phyloP scores from a whole-genome alignment of 2,888 invertebrate species.

The Euproctis similis region DNA sequence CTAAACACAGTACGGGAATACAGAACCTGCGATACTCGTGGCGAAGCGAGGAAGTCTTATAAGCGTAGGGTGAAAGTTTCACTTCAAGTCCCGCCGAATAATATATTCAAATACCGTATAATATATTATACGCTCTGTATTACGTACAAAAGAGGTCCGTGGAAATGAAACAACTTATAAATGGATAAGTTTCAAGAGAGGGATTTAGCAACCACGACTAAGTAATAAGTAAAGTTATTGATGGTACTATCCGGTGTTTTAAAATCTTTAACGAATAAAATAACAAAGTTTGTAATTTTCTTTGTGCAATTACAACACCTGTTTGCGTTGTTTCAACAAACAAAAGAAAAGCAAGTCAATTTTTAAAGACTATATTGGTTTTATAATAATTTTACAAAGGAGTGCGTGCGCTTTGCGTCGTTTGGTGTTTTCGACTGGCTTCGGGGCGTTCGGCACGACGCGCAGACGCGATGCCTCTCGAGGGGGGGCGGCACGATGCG shows the following conservation, averaged over 20 bases:
- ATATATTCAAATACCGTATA: conserved; percentile 46
- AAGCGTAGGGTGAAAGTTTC: conserved; percentile 35
- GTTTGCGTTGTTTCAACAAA: too few relatives aligned
- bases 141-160: conserved; percentile 27
- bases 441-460: too few relatives aligned
- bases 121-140: too few relatives aligned
- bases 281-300: conserved; percentile 12
- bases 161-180: conserved; percentile 55
- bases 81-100: conserved; percentile 22
- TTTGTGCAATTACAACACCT: too few relatives aligned
- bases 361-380: too few relatives aligned
- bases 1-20: too few relatives aligned
- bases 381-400: too few relatives aligned
- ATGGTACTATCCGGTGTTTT: conserved; percentile 27
- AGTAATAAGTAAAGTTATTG: conserved; percentile 35
- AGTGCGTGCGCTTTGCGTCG: too few relatives aligned
- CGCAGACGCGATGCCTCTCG: too few relatives aligned
- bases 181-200: conserved; percentile 34
- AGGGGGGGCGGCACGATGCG: too few relatives aligned
- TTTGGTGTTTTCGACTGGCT: too few relatives aligned
- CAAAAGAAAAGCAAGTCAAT: too few relatives aligned
- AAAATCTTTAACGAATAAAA: conserved; percentile 15
- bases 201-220: conserved; percentile 42
- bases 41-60: conserved; percentile 38
- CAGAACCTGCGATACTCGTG: conserved; percentile 36